Evolutionary conservation across 2,797 vertebrate species (phyloP).

Genomic region (Sarcophilus harrisii): DNA sequence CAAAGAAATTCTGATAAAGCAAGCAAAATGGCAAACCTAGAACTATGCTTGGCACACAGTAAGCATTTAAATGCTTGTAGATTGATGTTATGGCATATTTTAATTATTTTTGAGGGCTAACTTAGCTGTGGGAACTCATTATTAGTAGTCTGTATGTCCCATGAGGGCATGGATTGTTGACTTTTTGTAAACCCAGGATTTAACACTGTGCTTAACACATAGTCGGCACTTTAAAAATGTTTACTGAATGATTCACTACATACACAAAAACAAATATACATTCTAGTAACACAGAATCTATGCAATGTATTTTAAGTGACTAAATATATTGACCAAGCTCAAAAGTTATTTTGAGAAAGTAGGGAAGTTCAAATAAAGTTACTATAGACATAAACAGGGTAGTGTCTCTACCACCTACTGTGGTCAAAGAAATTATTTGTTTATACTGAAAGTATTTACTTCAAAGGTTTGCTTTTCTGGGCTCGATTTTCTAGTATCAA

Average conservation of each 20-base stretch:
- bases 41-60: neutral
- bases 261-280: neutral
- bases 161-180: neutral
- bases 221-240: neutral
- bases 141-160: neutral
- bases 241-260: neutral
- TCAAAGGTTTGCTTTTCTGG: slow-evolving; percentile 30
- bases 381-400: neutral
- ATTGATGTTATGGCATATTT: neutral
- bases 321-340: slow-evolving; percentile 20
- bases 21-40: neutral
- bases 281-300: neutral
- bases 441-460: slow-evolving; percentile 29
- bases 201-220: neutral
- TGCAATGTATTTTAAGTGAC: neutral
- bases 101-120: slow-evolving; percentile 40
- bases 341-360: slow-evolving; percentile 60
- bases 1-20: neutral
- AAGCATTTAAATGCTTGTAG: neutral
- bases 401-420: neutral
- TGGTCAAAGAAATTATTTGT: slow-evolving; percentile 22
- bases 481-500: neutral
- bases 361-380: slow-evolving; percentile 27
- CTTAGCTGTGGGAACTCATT: neutral
- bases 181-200: neutral